Evolutionary conservation across 2,113 vertebrate genomes (phyloP).

Genomic region (Oncorhynchus tshawytscha): DNA sequence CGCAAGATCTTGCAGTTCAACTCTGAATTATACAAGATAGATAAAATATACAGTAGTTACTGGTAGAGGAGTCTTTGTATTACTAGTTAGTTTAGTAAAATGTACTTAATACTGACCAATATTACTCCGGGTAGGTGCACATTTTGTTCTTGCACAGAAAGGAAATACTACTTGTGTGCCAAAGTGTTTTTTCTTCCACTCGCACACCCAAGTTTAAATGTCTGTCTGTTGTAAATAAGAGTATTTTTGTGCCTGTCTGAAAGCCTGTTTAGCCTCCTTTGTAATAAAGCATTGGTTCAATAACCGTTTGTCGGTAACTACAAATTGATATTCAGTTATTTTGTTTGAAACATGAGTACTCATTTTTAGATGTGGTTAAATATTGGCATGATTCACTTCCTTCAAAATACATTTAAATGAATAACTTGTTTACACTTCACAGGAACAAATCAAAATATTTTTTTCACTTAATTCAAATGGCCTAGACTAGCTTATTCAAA

Average conservation of each 20-base stretch:
- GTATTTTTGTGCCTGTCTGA: conserved; percentile 71
- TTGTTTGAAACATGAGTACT: too few species aligned
- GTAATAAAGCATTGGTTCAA: conserved; percentile 66
- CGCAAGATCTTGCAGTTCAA: not conserved
- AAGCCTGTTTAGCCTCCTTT: conserved; percentile 44
- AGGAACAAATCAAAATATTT: too few species aligned
- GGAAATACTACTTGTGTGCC: conserved; percentile 38
- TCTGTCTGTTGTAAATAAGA: conserved; percentile 66
- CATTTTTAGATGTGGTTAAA: too few species aligned
- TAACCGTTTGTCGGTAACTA: not conserved
- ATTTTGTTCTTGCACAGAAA: conserved; percentile 18
- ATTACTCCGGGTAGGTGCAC: conserved; percentile 6
- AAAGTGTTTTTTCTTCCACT: conserved; percentile 36
- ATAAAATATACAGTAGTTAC: not conserved
- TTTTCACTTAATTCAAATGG: too few species aligned
- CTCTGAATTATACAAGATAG: not conserved
- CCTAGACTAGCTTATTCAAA: too few species aligned
- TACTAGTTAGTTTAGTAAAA: not conserved
- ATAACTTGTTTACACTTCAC: too few species aligned
- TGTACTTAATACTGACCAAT: not conserved
- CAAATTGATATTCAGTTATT: too few species aligned
- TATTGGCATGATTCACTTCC: too few species aligned
- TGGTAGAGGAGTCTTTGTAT: too few species aligned
- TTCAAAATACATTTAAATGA: too few species aligned
- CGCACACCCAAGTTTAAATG: conserved; percentile 16